phyloP scores from a whole-genome alignment of 2,888 invertebrate species.

The Marronus borbonicus region DNA sequence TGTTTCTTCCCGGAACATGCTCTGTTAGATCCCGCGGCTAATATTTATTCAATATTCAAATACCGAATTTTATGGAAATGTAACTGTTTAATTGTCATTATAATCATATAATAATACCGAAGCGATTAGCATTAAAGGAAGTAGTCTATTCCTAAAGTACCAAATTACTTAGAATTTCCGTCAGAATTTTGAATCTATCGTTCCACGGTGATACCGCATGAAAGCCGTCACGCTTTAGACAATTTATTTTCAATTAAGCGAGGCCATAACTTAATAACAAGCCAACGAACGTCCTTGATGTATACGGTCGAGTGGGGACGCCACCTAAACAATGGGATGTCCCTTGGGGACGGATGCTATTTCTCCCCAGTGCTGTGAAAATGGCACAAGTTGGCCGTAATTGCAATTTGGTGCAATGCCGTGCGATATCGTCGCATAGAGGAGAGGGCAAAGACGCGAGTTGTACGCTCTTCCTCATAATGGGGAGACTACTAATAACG shows the following conservation, averaged over 20 bases:
- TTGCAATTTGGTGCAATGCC: slow-evolving; percentile 38
- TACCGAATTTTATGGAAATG: too few relatives aligned
- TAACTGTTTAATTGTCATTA: not conserved
- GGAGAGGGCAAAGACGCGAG: slow-evolving; percentile 18
- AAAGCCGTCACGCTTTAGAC: not conserved
- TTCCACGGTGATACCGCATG: not conserved
- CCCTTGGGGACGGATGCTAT: not conserved
- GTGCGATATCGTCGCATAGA: slow-evolving; percentile 25
- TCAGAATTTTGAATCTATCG: slow-evolving; percentile 1
- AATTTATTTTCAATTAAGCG: slow-evolving; percentile 34
- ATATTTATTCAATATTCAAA: too few relatives aligned
- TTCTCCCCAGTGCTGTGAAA: slow-evolving; percentile 15
- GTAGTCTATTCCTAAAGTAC: not conserved
- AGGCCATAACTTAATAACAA: slow-evolving; percentile 31
- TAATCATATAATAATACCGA: not conserved
- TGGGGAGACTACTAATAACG: slow-evolving; percentile 35
- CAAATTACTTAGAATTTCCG: slow-evolving; percentile 12
- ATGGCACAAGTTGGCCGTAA: slow-evolving; percentile 35
- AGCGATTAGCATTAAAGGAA: not conserved
- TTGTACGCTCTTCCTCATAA: slow-evolving; percentile 31
- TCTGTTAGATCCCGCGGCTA: too few relatives aligned
- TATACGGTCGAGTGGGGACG: slow-evolving; percentile 8
- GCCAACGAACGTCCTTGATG: slow-evolving; percentile 18
- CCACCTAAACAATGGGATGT: slow-evolving; percentile 13
- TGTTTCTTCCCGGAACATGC: too few relatives aligned